These are phyloP conservation scores for Cuculus canorus DNA, from an alignment of 2,797 vertebrate species.

Conservation along the genomic window DNA sequence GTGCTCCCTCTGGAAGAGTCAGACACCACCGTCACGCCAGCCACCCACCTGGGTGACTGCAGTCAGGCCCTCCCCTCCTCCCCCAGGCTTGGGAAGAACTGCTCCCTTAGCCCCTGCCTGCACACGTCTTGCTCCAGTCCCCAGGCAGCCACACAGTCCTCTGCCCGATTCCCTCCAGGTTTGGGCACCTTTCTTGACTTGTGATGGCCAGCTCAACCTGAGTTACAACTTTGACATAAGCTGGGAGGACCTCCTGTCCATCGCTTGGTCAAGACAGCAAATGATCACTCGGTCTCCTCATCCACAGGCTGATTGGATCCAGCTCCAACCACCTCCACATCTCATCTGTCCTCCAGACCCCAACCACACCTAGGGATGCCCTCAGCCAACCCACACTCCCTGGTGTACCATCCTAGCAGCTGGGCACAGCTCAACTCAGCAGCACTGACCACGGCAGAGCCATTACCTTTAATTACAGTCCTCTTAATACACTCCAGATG, in stretches of 20 bases:
- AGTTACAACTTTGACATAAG: neutral
- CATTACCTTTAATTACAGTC: neutral
- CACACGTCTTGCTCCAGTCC: neutral
- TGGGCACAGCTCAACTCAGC: neutral
- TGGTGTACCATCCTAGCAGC: neutral
- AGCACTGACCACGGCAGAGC: neutral
- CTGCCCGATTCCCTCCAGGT: neutral
- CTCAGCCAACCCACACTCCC: fast-evolving
- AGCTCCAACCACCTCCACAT: neutral
- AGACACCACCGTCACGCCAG: neutral
- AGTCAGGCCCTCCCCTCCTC: neutral
- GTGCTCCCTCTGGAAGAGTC: fast-evolving
- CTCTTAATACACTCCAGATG: neutral
- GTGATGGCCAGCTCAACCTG: fast-evolving
- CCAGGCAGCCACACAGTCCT: neutral
- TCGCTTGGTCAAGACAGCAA: neutral
- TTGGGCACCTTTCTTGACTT: neutral
- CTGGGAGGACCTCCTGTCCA: neutral
- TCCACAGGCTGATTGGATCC: neutral
- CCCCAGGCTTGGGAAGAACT: neutral
- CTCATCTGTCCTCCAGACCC: neutral
- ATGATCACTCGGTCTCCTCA: neutral
- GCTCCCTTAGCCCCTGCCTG: fast-evolving
- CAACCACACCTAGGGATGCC: neutral
- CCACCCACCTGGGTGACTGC: fast-evolving